Percentiles rank a stretch among this genome's conserved stretches.
phyloP scores from a whole-genome alignment of 2,113 vertebrate species.

The Bos indicus region DNA sequence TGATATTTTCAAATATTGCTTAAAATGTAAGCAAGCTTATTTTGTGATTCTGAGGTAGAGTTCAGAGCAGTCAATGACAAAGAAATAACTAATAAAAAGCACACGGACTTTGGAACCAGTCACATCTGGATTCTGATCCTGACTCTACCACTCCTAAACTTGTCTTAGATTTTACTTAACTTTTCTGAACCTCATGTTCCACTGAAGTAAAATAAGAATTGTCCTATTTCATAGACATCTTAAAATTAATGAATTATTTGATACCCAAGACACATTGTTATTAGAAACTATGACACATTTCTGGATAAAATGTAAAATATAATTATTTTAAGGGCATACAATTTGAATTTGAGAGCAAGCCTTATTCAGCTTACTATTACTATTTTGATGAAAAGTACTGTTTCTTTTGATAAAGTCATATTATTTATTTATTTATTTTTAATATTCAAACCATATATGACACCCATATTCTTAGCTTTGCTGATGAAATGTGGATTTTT shows the following conservation, averaged over 20 bases:
- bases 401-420: not conserved
- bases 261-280: not conserved
- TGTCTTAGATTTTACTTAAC: not conserved
- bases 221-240: not conserved
- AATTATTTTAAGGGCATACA: not conserved
- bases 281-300: not conserved
- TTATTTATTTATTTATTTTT: not conserved
- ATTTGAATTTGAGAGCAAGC: not conserved
- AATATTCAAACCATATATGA: not conserved
- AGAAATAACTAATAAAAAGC: not conserved
- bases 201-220: not conserved
- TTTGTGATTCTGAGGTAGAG: not conserved
- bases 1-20: not conserved
- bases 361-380: not conserved
- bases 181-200: not conserved
- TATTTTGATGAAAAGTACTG: slow-evolving; percentile 3
- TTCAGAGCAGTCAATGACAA: not conserved
- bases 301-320: slow-evolving; percentile 12
- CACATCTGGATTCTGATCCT: not conserved
- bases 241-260: not conserved
- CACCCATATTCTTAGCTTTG: not conserved
- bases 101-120: no score
- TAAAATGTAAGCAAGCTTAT: not conserved
- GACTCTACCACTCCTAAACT: not conserved
- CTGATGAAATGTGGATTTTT: slow-evolving; percentile 1